These are phyloP conservation scores for Gastrophryne carolinensis DNA, from an alignment of 2,797 vertebrate genomes.

Conservation along the genomic window DNA sequence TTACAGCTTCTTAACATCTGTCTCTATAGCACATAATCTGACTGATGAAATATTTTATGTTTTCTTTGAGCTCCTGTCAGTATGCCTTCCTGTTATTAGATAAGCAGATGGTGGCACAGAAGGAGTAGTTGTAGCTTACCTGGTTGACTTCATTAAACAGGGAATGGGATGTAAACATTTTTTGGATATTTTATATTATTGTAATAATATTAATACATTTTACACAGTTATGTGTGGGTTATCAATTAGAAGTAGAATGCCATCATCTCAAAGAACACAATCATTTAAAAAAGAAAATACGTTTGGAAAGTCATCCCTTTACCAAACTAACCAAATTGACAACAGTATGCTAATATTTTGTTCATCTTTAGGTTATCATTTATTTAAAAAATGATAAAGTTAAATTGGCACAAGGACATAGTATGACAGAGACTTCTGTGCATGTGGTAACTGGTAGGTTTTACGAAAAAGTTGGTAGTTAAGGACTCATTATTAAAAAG, in stretches of 20 bases:
- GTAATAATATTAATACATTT: conserved; percentile 45
- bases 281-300: too few relatives aligned
- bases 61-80: conserved; percentile 79
- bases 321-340: too few relatives aligned
- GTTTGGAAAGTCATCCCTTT: too few relatives aligned
- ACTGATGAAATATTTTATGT: conserved; percentile 82
- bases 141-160: conserved; percentile 62
- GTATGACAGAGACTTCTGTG: too few relatives aligned
- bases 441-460: too few relatives aligned
- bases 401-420: too few relatives aligned
- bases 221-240: neutral
- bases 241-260: conserved; percentile 1
- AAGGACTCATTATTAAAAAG: too few relatives aligned
- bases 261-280: neutral
- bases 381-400: too few relatives aligned
- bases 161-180: conserved; percentile 40
- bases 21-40: conserved; percentile 79
- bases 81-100: conserved; percentile 79
- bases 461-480: too few relatives aligned
- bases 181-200: conserved; percentile 42
- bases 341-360: too few relatives aligned
- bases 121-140: conserved; percentile 71
- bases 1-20: conserved; percentile 82
- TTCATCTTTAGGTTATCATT: too few relatives aligned
- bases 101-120: conserved; percentile 71